Evolutionary conservation across 2,888 invertebrate genomes (phyloP).

Genomic region (Drosophila diplacantha): DNA sequence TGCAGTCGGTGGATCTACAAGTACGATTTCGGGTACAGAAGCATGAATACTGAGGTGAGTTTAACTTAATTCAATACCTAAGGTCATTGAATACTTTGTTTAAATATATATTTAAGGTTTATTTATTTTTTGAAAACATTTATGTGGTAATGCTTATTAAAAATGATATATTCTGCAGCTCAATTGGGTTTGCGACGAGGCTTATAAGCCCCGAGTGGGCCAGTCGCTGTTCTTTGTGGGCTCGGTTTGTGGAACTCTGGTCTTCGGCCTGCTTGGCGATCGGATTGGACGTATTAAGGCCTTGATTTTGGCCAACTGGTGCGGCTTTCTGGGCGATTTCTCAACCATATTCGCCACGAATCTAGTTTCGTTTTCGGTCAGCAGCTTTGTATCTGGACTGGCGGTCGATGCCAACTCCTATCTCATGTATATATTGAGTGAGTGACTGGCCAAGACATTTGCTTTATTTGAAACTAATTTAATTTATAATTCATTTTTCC

Average conservation of each 20-base stretch:
- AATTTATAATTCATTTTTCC: constrained; percentile 20
- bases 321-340: constrained; percentile 79
- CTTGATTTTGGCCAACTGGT: constrained; percentile 79
- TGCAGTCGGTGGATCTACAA: constrained; percentile 81
- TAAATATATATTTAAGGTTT: no score
- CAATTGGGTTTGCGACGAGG: constrained; percentile 80
- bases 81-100: no score
- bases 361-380: constrained; percentile 78
- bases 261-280: constrained; percentile 80
- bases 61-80: no score
- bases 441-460: constrained; percentile 38
- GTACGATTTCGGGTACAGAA: constrained; percentile 79
- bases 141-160: background rate
- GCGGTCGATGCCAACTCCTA: constrained; percentile 82
- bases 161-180: constrained; percentile 56
- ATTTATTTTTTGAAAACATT: no score
- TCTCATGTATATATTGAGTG: constrained; percentile 82
- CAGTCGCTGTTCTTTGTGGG: constrained; percentile 81
- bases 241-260: constrained; percentile 80
- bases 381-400: constrained; percentile 80
- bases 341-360: constrained; percentile 78
- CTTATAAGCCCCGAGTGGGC: constrained; percentile 80
- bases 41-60: constrained; percentile 81
- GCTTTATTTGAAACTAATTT: background rate
- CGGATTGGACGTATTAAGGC: constrained; percentile 79